Conservation (phyloP, 1,140 invertebrate genomes). For the Orchesella cincta region DNA sequence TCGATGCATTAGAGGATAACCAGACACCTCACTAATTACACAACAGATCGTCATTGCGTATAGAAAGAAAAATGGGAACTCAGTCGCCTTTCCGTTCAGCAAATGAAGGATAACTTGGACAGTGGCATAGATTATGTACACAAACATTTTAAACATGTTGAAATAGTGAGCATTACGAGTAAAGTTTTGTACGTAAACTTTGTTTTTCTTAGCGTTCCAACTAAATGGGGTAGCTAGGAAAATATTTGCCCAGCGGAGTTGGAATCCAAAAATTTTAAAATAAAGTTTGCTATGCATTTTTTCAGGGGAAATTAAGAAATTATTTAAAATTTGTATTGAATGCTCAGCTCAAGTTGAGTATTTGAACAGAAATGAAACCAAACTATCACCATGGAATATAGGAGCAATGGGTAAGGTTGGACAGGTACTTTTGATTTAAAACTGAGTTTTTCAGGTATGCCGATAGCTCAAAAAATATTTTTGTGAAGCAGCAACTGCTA, state of each 20-base stretch:
- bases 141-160: no score
- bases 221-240: neutral
- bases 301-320: no score
- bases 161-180: neutral
- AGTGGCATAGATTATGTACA: neutral
- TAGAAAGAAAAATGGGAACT: neutral
- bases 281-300: neutral
- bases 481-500: no score
- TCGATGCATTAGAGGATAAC: neutral
- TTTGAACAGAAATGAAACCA: no score
- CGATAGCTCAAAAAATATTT: no score
- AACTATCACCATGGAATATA: no score
- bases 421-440: no score
- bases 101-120: neutral
- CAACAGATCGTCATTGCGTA: neutral
- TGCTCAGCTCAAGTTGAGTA: no score
- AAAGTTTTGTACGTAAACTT: neutral
- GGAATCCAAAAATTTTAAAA: neutral
- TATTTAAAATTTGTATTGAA: no score
- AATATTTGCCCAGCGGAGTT: neutral
- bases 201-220: neutral
- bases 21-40: neutral
- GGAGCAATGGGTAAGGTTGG: no score
- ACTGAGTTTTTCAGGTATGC: no score
- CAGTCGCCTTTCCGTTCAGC: neutral